These are phyloP conservation scores for Melinopterus prodromus DNA, from an alignment of 2,888 invertebrate genomes.

Conservation along the genomic window DNA sequence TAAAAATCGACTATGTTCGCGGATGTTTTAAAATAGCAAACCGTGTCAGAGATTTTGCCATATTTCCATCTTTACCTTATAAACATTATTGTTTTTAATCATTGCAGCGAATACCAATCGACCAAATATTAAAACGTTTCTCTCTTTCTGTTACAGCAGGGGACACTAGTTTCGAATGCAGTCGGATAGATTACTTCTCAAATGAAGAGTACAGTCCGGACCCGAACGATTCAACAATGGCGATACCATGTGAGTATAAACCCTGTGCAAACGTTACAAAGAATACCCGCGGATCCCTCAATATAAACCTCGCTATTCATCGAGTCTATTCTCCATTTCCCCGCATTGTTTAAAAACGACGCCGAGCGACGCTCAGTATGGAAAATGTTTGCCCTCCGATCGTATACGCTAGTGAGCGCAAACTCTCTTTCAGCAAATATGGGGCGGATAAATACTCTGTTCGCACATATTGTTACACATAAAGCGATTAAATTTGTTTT, in stretches of 20 bases:
- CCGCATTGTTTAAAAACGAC: not conserved
- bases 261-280: not conserved
- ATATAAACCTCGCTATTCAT: not conserved
- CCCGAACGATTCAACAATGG: slow-evolving; percentile 89
- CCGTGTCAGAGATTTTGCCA: too few relatives aligned
- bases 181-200: slow-evolving; percentile 88
- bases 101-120: too few relatives aligned
- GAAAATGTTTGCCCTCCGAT: not conserved
- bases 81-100: too few relatives aligned
- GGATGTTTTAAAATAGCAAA: too few relatives aligned
- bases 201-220: slow-evolving; percentile 87
- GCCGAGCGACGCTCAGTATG: not conserved
- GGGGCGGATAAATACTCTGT: too few relatives aligned
- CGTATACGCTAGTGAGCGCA: not conserved
- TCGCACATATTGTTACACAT: too few relatives aligned
- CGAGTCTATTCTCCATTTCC: not conserved
- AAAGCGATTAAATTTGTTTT: too few relatives aligned
- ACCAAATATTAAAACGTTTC: too few relatives aligned
- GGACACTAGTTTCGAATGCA: slow-evolving; percentile 74
- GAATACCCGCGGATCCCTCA: not conserved
- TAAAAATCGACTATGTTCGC: too few relatives aligned
- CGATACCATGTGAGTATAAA: slow-evolving; percentile 86
- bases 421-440: not conserved
- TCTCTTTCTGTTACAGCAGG: slow-evolving; percentile 68
- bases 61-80: too few relatives aligned